Conservation (phyloP, 2,797 vertebrate species). For the Geotrypetes seraphini region DNA sequence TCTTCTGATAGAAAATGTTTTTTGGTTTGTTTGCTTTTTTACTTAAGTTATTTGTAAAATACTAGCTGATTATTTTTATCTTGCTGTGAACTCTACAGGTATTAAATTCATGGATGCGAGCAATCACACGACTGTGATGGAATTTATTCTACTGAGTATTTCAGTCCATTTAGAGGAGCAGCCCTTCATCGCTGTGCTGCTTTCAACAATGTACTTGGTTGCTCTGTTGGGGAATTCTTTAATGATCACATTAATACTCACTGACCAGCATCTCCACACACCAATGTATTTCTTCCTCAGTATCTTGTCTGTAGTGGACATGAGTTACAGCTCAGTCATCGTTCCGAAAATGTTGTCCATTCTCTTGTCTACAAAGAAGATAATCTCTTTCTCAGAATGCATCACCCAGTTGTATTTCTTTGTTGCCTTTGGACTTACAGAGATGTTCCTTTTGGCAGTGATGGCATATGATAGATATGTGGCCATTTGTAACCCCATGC, state of each 20-base stretch:
- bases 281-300: slow-evolving; percentile 4
- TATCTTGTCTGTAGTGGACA: neutral
- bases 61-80: too few relatives aligned
- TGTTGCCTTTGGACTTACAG: neutral
- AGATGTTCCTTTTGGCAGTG: neutral
- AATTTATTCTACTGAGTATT: too few relatives aligned
- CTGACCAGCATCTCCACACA: neutral
- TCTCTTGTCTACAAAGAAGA: neutral
- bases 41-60: too few relatives aligned
- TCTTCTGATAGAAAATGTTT: too few relatives aligned
- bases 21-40: too few relatives aligned
- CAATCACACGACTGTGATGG: too few relatives aligned
- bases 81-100: too few relatives aligned
- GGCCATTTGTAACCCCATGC: slow-evolving; percentile 1
- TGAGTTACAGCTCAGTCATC: neutral
- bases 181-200: too few relatives aligned
- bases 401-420: neutral
- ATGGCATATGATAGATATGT: neutral
- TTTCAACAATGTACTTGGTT: too few relatives aligned
- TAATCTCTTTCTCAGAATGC: neutral
- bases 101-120: too few relatives aligned
- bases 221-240: neutral
- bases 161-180: too few relatives aligned
- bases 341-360: neutral
- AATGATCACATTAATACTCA: neutral